A percentile compares a stretch with the other conserved stretches of the same genome.
These are phyloP conservation scores for Drepana arcuata DNA, from an alignment of 1,140 invertebrate species.

Conservation along the genomic window DNA sequence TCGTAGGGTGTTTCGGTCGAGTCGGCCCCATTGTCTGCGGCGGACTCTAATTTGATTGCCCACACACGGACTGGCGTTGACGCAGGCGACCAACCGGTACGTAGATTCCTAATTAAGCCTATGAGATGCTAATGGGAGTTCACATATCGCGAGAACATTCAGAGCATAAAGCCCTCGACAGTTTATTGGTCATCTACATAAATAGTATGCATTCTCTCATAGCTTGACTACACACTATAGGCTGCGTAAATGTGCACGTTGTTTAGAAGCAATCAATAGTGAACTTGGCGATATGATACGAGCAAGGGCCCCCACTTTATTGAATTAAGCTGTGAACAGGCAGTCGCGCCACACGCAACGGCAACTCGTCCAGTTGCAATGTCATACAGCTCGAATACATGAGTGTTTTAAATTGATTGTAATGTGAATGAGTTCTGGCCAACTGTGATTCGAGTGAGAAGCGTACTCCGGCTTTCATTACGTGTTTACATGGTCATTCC, in stretches of 20 bases:
- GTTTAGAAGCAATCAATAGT: conserved; percentile 26
- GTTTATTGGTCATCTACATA: conserved; percentile 21
- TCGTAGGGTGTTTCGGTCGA: conserved; percentile 57
- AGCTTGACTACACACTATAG: conserved; percentile 7
- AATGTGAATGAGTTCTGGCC: conserved; percentile 54
- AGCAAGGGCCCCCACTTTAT: conserved; percentile 32
- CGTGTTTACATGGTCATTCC: conserved; percentile 63
- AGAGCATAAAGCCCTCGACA: conserved; percentile 19
- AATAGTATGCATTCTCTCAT: conserved; percentile 20
- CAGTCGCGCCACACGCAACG: conserved; percentile 47
- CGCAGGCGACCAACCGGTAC: conserved; percentile 38
- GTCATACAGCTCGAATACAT: conserved; percentile 32
- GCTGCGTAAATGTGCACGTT: conserved; percentile 17
- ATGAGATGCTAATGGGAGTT: conserved; percentile 46
- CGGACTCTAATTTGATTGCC: conserved; percentile 58
- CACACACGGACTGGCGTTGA: conserved; percentile 31
- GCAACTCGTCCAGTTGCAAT: conserved; percentile 40
- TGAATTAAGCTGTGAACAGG: conserved; percentile 32
- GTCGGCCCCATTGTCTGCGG: conserved; percentile 51
- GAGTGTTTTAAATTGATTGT: conserved; percentile 63
- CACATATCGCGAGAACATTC: conserved; percentile 36
- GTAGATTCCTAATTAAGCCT: conserved; percentile 52
- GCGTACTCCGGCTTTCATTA: conserved; percentile 56
- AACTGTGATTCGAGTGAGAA: conserved; percentile 58
- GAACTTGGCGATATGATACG: conserved; percentile 13